Evolutionary conservation across 2,113 vertebrate species (phyloP), one percentile per base, ranked within the genome.

Genomic region (Otus sunia): DNA sequence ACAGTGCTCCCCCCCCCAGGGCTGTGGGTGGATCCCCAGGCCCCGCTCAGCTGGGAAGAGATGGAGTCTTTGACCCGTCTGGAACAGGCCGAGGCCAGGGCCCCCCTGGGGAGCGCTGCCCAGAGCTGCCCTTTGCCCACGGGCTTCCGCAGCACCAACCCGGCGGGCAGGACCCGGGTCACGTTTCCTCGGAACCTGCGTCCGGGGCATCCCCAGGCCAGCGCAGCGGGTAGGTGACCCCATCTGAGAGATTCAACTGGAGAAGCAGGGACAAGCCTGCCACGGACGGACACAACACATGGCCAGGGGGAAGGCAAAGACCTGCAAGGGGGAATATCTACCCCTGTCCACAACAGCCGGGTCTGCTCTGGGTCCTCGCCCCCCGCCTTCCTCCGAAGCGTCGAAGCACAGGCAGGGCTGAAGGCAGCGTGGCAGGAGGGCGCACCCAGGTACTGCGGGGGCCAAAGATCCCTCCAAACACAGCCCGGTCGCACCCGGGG

Each of bases 151-250:
- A 30, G 66, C 0, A 0, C 47, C 36, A 71, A 25, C 3, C 19
- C 5, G 2, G n/a, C 12, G 2, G 34, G 52, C 23, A 74, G 8
- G 9, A 26, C 41, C 26, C 3, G 1, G 36, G 52, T 11, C 47
- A 55, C 0, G 0, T 9, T n/a, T 37, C 60, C 66, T 43, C 3
- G 2, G 39, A 15, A 29, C 26, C 23, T 1, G 0, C 0, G 0
- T 5, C 30, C 6, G 1, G 18, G 11, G 34, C 29, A 11, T 12
- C 16, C 37, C n/a, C 1, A 1, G 63, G 25, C n/a, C 41, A 87
- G 55, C 9, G 1, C 25, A 9, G 55, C 2, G 0, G 4, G 16
- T 0, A 11, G 30, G 26, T 68, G 34, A 47, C 30, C 58, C 21
- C 37, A 13, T 2, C 5, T 1, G 11, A 39, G 37, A 45, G 20